Evolutionary conservation across 2,888 invertebrate species (phyloP).

Genomic region (Heliconius cydno): DNA sequence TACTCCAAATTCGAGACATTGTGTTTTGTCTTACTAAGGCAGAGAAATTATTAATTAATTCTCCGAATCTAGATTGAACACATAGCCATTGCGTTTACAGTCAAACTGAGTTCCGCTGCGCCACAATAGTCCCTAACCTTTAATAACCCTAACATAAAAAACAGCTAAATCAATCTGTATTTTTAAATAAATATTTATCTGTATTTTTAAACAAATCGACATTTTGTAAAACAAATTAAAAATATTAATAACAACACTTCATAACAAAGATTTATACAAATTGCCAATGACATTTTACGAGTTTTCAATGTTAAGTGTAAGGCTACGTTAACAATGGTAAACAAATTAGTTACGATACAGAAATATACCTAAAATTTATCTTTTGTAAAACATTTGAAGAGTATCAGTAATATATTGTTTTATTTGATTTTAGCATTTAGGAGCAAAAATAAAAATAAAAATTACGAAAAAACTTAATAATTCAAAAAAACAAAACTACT

Average conservation of each 20-base stretch:
- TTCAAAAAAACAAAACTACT: neutral
- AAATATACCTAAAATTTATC: neutral
- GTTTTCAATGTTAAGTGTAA: constrained; percentile 15
- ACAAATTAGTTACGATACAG: constrained; percentile 1
- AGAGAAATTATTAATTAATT: neutral
- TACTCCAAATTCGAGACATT: neutral
- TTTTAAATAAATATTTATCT: no score
- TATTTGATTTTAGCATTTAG: neutral
- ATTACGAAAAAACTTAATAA: neutral
- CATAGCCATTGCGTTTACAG: no score
- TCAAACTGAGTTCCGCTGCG: no score
- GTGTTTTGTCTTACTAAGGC: neutral
- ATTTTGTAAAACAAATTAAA: neutral
- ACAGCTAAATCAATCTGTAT: neutral
- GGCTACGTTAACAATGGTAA: neutral
- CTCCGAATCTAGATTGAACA: no score
- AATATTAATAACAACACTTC: neutral
- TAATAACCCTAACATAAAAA: neutral
- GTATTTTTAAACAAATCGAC: no score
- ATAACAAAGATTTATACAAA: neutral
- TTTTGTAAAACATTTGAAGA: neutral
- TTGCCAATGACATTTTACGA: neutral
- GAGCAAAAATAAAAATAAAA: neutral
- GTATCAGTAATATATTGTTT: neutral
- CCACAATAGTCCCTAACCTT: neutral